A percentile compares a stretch with the other conserved stretches of the same genome.
These are phyloP conservation scores for Eupithecia insigniata DNA, from an alignment of 2,888 invertebrate species.

Conservation along the genomic window DNA sequence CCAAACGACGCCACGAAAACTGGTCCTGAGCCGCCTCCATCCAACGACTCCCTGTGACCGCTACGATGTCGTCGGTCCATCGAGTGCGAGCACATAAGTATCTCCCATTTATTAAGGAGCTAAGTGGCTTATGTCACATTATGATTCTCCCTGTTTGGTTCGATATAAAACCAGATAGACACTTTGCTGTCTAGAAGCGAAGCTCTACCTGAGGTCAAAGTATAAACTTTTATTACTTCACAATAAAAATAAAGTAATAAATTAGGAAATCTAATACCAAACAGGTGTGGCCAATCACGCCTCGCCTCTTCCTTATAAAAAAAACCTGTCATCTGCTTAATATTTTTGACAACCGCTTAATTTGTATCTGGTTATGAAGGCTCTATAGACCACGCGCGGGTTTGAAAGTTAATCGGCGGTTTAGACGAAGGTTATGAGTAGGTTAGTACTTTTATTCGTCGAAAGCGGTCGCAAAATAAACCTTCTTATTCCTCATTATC, in stretches of 20 bases:
- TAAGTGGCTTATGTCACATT: no score
- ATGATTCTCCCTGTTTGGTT: no score
- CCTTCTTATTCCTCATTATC: not conserved
- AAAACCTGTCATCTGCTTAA: conserved; percentile 53
- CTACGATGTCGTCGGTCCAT: no score
- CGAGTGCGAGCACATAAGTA: no score
- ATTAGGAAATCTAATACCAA: conserved; percentile 55
- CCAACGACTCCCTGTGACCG: no score
- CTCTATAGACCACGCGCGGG: conserved; percentile 54
- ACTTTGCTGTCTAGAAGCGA: not conserved
- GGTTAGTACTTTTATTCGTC: conserved; percentile 46
- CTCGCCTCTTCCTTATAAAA: conserved; percentile 49
- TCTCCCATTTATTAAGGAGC: no score
- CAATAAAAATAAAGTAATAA: conserved; percentile 24
- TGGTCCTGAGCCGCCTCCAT: no score
- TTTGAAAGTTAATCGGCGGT: conserved; percentile 50
- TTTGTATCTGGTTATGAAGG: conserved; percentile 60
- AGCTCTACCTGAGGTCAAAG: conserved; percentile 44
- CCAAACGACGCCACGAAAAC: no score
- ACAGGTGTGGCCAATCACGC: conserved; percentile 63
- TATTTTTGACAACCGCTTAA: conserved; percentile 56
- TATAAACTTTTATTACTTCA: conserved; percentile 32
- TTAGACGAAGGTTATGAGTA: conserved; percentile 52
- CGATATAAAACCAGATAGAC: not conserved
- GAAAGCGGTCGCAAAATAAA: not conserved